Base-by-base conservation (phyloP, 2,797 vertebrate genomes). In the Morus bassanus region DNA sequence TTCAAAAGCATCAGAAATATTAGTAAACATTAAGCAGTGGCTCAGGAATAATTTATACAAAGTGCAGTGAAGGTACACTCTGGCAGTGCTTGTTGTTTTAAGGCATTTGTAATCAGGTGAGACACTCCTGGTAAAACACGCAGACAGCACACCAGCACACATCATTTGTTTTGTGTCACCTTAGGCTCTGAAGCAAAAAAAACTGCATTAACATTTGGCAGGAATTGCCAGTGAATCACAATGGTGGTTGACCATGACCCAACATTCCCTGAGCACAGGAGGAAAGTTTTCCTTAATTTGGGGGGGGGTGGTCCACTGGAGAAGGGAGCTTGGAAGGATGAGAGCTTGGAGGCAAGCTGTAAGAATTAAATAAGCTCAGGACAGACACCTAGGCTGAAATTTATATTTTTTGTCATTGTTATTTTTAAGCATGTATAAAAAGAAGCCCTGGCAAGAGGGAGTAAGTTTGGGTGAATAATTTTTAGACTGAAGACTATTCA, bases 131-230 rank as follows among this genome's bases (percentile, higher is more conserved):
- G 23, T 51, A 41, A 93, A 87, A 82, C 74, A 90, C 48, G 31
- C 3, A 1, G 72, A 72, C 0, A 83, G 57, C 0, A 1, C 74
- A 72, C 0, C 1, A 83, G 57, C 0, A 1, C 74, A 33, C 9
- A 10, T 60, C 43, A 11, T 76, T 94, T 72, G 50, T 61, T 72
- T 43, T 0, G 0, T 63, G 57, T 89, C 87, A 81, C 50, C 61
- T 39, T 60, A 60, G 68, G 72, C 48, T 89, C 37, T 77, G 45
- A 54, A 94, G 41, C 50, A 67, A 83, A 84, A 84, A 85, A 74
- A 76, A 22, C 39, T 91, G 65, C 85, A 79, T 86, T 39, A 75
- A 89, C 30, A 23, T 75, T 75, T 81, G 85, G 72, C 88, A 93
- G 51, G 39, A 81, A 59, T 1, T 73, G 27, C 9, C 6, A 43